These are phyloP conservation scores for Empis stercorea DNA, from an alignment of 2,888 invertebrate species.

Conservation along the genomic window DNA sequence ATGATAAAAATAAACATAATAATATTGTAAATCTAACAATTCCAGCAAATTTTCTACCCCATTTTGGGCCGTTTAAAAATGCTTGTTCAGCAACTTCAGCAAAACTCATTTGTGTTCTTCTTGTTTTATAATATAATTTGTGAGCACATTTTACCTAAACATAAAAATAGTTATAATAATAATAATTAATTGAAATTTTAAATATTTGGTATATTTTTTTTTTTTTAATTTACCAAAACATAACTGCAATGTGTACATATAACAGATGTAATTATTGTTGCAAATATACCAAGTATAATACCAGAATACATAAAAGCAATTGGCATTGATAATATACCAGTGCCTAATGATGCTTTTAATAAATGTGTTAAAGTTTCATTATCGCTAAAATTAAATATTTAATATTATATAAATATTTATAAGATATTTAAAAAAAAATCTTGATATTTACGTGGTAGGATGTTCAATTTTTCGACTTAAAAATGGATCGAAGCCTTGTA, in stretches of 20 bases:
- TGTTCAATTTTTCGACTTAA: constrained; percentile 54
- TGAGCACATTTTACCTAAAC: constrained; percentile 77
- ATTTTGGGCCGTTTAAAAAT: constrained; percentile 62
- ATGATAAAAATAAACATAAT: constrained; percentile 63
- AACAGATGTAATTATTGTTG: constrained; percentile 71
- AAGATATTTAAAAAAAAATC: background rate
- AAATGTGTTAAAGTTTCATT: constrained; percentile 85
- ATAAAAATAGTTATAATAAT: too few species aligned
- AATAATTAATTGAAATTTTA: too few species aligned
- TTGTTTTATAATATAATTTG: constrained; percentile 58
- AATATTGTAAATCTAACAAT: constrained; percentile 30
- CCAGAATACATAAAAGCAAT: constrained; percentile 81
- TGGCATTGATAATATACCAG: constrained; percentile 92
- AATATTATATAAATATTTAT: background rate
- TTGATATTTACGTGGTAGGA: constrained; percentile 62
- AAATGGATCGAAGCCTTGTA: constrained; percentile 60
- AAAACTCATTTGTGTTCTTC: constrained; percentile 65
- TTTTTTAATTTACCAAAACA: constrained; percentile 52
- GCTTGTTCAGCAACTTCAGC: constrained; percentile 74
- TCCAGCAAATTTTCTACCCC: constrained; percentile 48
- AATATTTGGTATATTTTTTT: too few species aligned
- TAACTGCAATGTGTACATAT: constrained; percentile 94
- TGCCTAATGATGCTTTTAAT: constrained; percentile 89
- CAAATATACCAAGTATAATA: constrained; percentile 66
- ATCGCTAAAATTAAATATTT: constrained; percentile 46